A percentile compares a stretch with the other conserved stretches of the same genome.
These are phyloP conservation scores for Pitangus sulphuratus DNA, from an alignment of 2,797 vertebrate genomes.

Conservation along the genomic window DNA sequence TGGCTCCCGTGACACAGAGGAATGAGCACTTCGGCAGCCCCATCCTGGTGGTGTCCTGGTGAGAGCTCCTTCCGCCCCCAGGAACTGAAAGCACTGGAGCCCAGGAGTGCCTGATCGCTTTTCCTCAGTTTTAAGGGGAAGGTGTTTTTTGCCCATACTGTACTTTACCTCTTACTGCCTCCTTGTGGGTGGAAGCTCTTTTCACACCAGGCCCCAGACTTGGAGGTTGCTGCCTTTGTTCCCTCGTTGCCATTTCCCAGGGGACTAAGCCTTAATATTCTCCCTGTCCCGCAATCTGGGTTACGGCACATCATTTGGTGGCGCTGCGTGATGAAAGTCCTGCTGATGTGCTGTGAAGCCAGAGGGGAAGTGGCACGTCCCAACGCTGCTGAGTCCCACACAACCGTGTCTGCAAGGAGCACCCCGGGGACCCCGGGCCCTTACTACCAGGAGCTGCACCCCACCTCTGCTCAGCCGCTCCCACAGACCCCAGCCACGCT, in stretches of 20 bases:
- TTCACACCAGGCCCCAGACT: conserved; percentile 34
- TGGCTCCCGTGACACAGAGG: neutral
- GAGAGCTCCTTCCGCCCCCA: neutral
- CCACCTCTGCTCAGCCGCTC: neutral
- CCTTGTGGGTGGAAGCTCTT: conserved; percentile 57
- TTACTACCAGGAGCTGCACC: neutral
- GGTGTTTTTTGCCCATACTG: conserved; percentile 29
- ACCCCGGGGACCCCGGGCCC: neutral
- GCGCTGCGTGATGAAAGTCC: neutral
- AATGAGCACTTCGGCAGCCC: accelerated
- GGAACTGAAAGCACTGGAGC: conserved; percentile 44
- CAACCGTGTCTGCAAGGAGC: accelerated
- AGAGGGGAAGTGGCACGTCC: neutral
- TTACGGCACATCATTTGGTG: conserved; percentile 13
- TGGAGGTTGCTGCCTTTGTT: conserved; percentile 47
- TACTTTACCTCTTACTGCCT: conserved; percentile 62
- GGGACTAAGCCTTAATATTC: conserved; percentile 74
- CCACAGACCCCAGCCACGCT: neutral
- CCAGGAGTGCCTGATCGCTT: conserved; percentile 45
- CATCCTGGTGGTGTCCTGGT: neutral
- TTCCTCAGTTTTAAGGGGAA: conserved; percentile 72
- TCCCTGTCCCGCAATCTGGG: conserved; percentile 37
- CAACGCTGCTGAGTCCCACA: neutral
- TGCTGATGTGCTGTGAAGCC: neutral
- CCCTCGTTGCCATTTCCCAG: conserved; percentile 31